Conservation (phyloP, 1,140 invertebrate genomes). For the Vollenhovia emeryi region DNA sequence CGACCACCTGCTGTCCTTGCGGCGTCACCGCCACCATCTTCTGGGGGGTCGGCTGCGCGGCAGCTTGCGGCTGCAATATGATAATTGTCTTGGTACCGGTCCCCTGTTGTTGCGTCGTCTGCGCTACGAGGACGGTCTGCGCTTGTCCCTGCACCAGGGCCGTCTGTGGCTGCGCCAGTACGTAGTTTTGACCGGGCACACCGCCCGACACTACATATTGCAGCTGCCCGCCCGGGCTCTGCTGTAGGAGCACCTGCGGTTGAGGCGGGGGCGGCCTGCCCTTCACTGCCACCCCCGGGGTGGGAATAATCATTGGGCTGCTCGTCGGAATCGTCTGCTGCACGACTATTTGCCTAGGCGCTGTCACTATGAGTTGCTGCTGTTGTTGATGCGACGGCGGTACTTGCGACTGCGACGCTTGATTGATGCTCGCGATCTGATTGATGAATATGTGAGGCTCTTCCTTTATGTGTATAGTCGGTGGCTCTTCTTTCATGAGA, state of each 20-base stretch:
- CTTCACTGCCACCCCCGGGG: conserved; percentile 81
- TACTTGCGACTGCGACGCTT: conserved; percentile 70
- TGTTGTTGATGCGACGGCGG: conserved; percentile 78
- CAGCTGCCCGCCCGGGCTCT: conserved; percentile 80
- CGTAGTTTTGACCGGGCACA: conserved; percentile 86
- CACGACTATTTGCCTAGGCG: conserved; percentile 83
- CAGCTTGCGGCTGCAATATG: conserved; percentile 88
- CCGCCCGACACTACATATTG: conserved; percentile 87
- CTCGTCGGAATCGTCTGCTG: conserved; percentile 85
- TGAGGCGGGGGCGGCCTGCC: conserved; percentile 80
- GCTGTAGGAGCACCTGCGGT: conserved; percentile 82
- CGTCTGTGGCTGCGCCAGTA: conserved; percentile 88
- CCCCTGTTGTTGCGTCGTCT: conserved; percentile 88
- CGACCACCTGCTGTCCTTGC: conserved; percentile 88
- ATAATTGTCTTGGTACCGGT: conserved; percentile 90
- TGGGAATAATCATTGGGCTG: conserved; percentile 83
- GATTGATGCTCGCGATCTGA: conserved; percentile 71
- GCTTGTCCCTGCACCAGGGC: conserved; percentile 87
- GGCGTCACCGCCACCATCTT: conserved; percentile 89
- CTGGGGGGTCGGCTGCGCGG: conserved; percentile 80
- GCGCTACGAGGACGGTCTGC: conserved; percentile 88
- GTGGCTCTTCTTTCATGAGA: conserved; percentile 40
- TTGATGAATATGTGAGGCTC: conserved; percentile 76
- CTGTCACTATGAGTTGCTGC: conserved; percentile 83
- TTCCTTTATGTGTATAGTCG: conserved; percentile 73